Evolutionary conservation across 2,888 invertebrate species (phyloP).

Genomic region (Uloborus plumipes): DNA sequence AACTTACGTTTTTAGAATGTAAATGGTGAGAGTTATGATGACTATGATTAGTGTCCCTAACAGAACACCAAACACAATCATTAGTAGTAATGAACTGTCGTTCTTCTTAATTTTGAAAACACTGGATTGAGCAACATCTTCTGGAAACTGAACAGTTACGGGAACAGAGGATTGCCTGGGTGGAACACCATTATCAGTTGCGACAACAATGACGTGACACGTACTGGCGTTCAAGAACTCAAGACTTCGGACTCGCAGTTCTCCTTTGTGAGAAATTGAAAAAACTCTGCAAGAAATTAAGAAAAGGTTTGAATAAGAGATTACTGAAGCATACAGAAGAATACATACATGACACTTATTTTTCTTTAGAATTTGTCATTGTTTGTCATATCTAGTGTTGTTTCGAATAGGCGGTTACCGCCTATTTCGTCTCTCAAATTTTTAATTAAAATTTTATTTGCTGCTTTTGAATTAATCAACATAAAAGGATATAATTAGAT

Average conservation of each 20-base stretch:
- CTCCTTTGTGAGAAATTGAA: slow-evolving; percentile 78
- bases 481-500: no score
- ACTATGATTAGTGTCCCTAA: slow-evolving; percentile 82
- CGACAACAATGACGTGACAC: slow-evolving; percentile 84
- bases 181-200: slow-evolving; percentile 87
- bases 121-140: slow-evolving; percentile 67
- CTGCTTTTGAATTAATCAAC: no score
- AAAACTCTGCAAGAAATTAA: slow-evolving; percentile 76
- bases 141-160: slow-evolving; percentile 67
- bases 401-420: no score
- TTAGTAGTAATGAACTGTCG: slow-evolving; percentile 73
- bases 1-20: slow-evolving; percentile 74
- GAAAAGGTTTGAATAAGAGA: not conserved
- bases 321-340: not conserved
- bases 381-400: no score
- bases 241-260: slow-evolving; percentile 74
- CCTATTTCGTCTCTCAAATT: no score
- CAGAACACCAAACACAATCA: slow-evolving; percentile 80
- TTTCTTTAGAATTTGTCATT: no score
- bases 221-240: slow-evolving; percentile 74
- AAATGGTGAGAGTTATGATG: slow-evolving; percentile 81
- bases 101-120: slow-evolving; percentile 70
- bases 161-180: slow-evolving; percentile 77
- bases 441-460: no score
- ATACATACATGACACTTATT: no score